These are phyloP conservation scores for Brachionus rubens DNA, from an alignment of 1,140 invertebrate genomes.

Conservation along the genomic window DNA sequence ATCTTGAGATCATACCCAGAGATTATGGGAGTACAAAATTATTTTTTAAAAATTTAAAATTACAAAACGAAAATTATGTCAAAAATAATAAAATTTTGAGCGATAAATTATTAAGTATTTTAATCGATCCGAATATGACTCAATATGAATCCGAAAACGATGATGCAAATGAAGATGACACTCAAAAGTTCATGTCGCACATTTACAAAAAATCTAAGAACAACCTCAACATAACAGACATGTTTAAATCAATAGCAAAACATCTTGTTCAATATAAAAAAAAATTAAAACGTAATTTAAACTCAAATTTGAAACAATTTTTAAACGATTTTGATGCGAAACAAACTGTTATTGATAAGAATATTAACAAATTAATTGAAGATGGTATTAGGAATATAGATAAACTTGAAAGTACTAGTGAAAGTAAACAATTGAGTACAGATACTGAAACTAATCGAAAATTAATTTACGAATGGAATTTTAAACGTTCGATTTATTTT, in stretches of 20 bases:
- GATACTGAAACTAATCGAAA: not conserved
- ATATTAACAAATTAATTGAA: not conserved
- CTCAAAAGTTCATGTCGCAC: not conserved
- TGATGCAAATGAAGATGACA: not conserved
- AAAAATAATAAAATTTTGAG: not conserved
- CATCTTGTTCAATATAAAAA: constrained; percentile 18
- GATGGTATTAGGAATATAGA: not conserved
- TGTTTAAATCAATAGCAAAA: constrained; percentile 18
- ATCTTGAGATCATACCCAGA: not conserved
- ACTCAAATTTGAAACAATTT: not conserved
- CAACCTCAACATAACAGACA: not conserved
- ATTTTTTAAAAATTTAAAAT: not conserved
- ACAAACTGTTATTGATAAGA: not conserved
- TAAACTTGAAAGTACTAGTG: not conserved
- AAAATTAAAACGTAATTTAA: not conserved
- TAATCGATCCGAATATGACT: not conserved
- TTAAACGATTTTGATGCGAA: not conserved
- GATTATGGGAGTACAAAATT: not conserved
- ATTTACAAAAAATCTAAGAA: constrained; percentile 14
- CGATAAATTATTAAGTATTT: not conserved
- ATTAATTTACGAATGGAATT: constrained; percentile 7
- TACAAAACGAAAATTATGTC: not conserved
- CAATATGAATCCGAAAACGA: not conserved
- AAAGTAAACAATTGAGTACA: not conserved
- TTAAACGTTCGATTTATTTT: constrained; percentile 16